Base-by-base conservation (phyloP, 2,113 vertebrate genomes). In the Plectropomus leopardus region DNA sequence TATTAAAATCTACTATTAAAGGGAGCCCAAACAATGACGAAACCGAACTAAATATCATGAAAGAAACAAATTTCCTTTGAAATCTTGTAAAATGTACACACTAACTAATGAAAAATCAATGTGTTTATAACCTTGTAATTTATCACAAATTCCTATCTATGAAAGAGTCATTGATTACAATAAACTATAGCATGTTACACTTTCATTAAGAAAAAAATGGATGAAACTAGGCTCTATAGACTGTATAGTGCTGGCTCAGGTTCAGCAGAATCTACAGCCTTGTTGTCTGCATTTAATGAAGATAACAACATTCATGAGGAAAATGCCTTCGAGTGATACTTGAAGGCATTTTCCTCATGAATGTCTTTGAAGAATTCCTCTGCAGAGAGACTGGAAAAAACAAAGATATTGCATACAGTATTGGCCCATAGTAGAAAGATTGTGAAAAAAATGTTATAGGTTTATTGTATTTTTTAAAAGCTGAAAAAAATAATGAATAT, bases 261-360 rank as follows among this genome's bases (percentile, higher is more conserved):
- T 76, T 85, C 23, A 57, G 45, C 32, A n/a, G n/a, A 51, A 34
- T 78, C 63, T 54, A 66, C 57, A 50, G 34, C 63, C 23, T 70
- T 55, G 57, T 66, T 72, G 67, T 68, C 34, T 73, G 11, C 15
- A 72, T 84, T 78, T 87, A 85, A 87, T 89, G 73, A 65, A 72
- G 61, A 83, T 74, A 85, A 86, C 73, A 85, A 73, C 71, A 78
- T 76, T 57, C 40, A 78, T 85, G 24, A 44, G 23, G 23, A 47
- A 65, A 23, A 48, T 1, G 45, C 64, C 64, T 34, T 40, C 7
- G 7, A 84, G 88, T 86, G 34, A 51, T 34, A 65, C 81, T 80
- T 67, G 73, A 82, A 82, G 78, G 72, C 74, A 80, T 84, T 80
- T 82, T 70, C 54, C 78, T 86, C 67, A 80, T 82, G 80, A 80